Evolutionary conservation across 2,888 invertebrate genomes (phyloP), one percentile per base, ranked within the genome.

Genomic region (Erebia aethiops): DNA sequence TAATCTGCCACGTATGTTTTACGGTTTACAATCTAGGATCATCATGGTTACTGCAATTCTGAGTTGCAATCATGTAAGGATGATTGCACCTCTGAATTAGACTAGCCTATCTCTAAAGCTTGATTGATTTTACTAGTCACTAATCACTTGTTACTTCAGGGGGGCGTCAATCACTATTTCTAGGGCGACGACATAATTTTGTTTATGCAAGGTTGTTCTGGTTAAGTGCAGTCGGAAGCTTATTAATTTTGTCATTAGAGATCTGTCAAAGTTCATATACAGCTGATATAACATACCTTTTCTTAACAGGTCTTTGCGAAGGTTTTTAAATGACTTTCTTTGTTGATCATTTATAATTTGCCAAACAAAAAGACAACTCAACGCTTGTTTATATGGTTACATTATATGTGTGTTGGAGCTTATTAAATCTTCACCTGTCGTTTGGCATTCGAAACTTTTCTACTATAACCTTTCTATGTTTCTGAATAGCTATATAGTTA

Each of bases 401-500:
- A 64, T 64, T 52, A 52, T 35, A 35, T 64, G 3, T 52, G 51
- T 18, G 3, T 26, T 21, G 26, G 51, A 51, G 11, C 26, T 51
- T 35, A 18, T 54, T 52, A 10, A 52, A 52, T 54, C 41, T 52
- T 16, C 64, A 64, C 64, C 64, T 64, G 64, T 35, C 64, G 52
- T 13, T 41, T 64, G 54, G 64, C 13, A 54, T 35, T 64, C 64
- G 13, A n/a, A 11, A 64, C 51, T 52, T 64, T 51, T 64, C 51
- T 64, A 35, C 52, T 64, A 16, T 61, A 61, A 61, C 16, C 7
- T 64, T 64, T 54, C 64, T 64, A 54, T 64, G 52, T 64, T 64
- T 46, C 18, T 62, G 4, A 60, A n/a, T 60, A 35, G 26, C 26
- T 26, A 60, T 1, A 4, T 41, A 60, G n/a, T 21, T 62, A 18